Base-by-base conservation (phyloP, 1,140 invertebrate species). In the Heterodera schachtii region DNA sequence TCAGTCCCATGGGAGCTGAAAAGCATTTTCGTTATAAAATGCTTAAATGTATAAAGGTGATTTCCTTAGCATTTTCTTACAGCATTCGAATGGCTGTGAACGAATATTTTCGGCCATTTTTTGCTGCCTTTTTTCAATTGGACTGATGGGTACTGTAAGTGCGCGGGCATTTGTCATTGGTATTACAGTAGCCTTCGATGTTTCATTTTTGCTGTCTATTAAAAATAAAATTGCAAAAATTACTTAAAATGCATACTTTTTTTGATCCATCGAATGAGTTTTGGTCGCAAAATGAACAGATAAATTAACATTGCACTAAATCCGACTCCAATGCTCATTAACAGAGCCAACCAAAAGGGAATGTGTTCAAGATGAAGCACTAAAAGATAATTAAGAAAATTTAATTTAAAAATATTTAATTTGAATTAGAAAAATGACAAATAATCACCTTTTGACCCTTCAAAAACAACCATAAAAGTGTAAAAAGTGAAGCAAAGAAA, bases 401-500 rank as follows among this genome's bases (percentile, higher is more conserved):
- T 52, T 11, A 64, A 64, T 11, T 78, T 73, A 44, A 76, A 47
- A 0, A 78, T 2, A 73, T n/a, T 2, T 9, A 19, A 41, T n/a
- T 78, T 64, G 43, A 78, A 7, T 78, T 31, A 78, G 19, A 16
- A 76, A 60, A 16, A 76, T n/a, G 75, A 76, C 46, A 69, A 43
- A 43, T 19, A 52, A 41, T 76, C 6, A 96, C 95, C 92, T 90
- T 94, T 93, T 64, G 96, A 95, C 82, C 96, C 96, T 91, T 96
- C 94, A 81, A 94, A 93, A 66, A 95, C 93, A 78, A 98, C 93
- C 70, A 95, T 97, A 84, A 98, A 93, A 2, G 96, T 92, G 91
- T 98, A 98, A 75, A 98, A 93, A 83, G 95, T 92, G 82, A 98
- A 92, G n/a, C 96, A 97, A 46, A 95, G 91, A 77, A 94, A 95